Evolutionary conservation across 1,140 invertebrate genomes (phyloP).

Genomic region (Eumeta japonica): DNA sequence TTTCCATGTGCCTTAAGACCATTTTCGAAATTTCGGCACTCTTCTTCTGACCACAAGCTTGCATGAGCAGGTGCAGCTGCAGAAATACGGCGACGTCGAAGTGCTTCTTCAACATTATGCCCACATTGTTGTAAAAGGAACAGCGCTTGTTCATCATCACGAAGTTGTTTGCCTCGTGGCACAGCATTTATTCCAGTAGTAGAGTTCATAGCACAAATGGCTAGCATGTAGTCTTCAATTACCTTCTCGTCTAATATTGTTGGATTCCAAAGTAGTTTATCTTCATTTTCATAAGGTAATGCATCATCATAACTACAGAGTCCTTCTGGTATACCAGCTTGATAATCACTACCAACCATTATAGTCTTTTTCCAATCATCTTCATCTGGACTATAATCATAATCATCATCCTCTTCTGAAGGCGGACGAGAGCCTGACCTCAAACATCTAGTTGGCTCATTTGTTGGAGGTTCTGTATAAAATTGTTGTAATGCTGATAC

Average conservation of each 20-base stretch:
- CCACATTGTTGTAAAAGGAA: conserved; percentile 91
- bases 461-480: conserved; percentile 37
- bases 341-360: conserved; percentile 93
- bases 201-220: conserved; percentile 61
- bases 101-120: conserved; percentile 90
- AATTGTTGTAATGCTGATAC: conserved; percentile 36
- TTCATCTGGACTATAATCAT: conserved; percentile 75
- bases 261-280: conserved; percentile 93
- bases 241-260: conserved; percentile 69
- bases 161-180: conserved; percentile 76
- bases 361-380: conserved; percentile 84
- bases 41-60: conserved; percentile 95
- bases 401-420: conserved; percentile 68
- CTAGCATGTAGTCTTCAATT: conserved; percentile 79
- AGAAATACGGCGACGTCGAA: conserved; percentile 75
- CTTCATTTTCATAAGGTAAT: conserved; percentile 93
- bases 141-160: conserved; percentile 93
- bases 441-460: conserved; percentile 42
- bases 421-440: conserved; percentile 49
- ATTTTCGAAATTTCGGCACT: conserved; percentile 95
- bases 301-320: conserved; percentile 89
- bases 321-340: conserved; percentile 90
- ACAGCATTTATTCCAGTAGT: conserved; percentile 59
- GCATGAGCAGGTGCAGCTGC: conserved; percentile 62
- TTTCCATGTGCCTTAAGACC: conserved; percentile 91